Evolutionary conservation across 2,113 vertebrate species (phyloP), one percentile per base, ranked within the genome.

Genomic region (Urocolius indicus): DNA sequence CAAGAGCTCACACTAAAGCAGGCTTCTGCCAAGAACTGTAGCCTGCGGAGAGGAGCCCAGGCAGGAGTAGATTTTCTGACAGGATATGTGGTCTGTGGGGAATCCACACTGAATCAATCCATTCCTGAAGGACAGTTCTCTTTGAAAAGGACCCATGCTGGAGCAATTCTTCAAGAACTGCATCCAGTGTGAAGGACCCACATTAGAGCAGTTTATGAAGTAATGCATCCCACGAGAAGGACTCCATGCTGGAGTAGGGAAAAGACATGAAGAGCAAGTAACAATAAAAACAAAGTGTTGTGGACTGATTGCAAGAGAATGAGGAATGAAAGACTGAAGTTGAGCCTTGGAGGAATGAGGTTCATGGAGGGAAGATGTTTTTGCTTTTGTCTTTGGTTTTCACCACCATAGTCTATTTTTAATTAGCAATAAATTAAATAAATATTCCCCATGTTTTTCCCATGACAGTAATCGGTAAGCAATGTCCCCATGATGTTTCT

Each of bases 101-200:
- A 2, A 6, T 22, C 13, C 14, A 43, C 3, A 9, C 2, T 3
- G 12, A 6, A 80, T 11, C 2, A n/a, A 18, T 65, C 32, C 5
- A 8, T 26, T 59, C 51, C 45, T 45, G 22, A 59, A 84, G n/a
- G 30, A 58, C 36, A 24, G 9, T 12, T 58, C 1, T 7, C 15
- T 8, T 29, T 48, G 21, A 4, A 65, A 52, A 80, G 29, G 11
- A 69, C 10, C 9, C 11, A n/a, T 5, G 8, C 16, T 89, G 36
- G 11, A 86, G n/a, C 21, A 73, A 3, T 63, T 48, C 29, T 29
- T 52, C 36, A 43, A 48, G 63, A 43, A 62, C n/a, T 41, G 38
- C 38, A 41, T 41, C 38, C 38, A 41, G 38, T 41, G 38, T 41
- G 38, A 41, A 41, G 38, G 38, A 41, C 38, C 12, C 38, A 41